Conservation (phyloP, 2,797 vertebrate genomes). For the Chelmon rostratus region DNA sequence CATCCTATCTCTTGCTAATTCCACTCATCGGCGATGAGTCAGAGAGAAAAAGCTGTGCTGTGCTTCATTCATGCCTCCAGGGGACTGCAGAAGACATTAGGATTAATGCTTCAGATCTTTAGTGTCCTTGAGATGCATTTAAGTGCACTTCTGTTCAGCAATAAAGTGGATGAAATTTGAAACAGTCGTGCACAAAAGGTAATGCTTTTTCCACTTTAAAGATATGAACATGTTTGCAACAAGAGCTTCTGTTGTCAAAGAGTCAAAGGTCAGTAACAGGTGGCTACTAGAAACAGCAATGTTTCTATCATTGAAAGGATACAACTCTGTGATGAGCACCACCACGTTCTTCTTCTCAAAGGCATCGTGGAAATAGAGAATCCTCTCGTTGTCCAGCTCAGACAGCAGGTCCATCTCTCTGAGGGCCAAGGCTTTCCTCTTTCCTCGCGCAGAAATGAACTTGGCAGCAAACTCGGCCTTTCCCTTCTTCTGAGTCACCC, state of each 20-base stretch:
- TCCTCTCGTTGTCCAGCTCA: slow-evolving; percentile 89
- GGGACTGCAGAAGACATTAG: slow-evolving; percentile 57
- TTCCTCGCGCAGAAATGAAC: slow-evolving; percentile 90
- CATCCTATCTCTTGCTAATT: slow-evolving; percentile 67
- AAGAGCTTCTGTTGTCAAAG: neutral
- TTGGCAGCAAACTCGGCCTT: slow-evolving; percentile 92
- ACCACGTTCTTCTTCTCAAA: slow-evolving; percentile 94
- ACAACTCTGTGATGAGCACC: slow-evolving; percentile 95
- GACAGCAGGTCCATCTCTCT: slow-evolving; percentile 92
- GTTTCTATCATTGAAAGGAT: slow-evolving; percentile 83
- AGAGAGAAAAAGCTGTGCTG: slow-evolving; percentile 58
- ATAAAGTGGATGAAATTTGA: slow-evolving; percentile 16
- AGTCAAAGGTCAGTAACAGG: neutral
- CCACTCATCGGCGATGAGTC: slow-evolving; percentile 70
- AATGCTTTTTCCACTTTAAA: slow-evolving; percentile 1
- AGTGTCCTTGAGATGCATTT: slow-evolving; percentile 48
- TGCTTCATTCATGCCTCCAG: slow-evolving; percentile 67
- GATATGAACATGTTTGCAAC: neutral
- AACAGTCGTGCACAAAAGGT: slow-evolving; percentile 15
- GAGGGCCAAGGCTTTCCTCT: slow-evolving; percentile 88
- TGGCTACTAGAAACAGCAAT: neutral
- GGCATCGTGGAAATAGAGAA: slow-evolving; percentile 93
- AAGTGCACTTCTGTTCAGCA: slow-evolving; percentile 41
- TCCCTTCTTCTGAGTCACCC: slow-evolving; percentile 89
- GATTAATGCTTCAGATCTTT: slow-evolving; percentile 63